phyloP scores from a whole-genome alignment of 2,113 vertebrate genomes.

The Gadus macrocephalus region DNA sequence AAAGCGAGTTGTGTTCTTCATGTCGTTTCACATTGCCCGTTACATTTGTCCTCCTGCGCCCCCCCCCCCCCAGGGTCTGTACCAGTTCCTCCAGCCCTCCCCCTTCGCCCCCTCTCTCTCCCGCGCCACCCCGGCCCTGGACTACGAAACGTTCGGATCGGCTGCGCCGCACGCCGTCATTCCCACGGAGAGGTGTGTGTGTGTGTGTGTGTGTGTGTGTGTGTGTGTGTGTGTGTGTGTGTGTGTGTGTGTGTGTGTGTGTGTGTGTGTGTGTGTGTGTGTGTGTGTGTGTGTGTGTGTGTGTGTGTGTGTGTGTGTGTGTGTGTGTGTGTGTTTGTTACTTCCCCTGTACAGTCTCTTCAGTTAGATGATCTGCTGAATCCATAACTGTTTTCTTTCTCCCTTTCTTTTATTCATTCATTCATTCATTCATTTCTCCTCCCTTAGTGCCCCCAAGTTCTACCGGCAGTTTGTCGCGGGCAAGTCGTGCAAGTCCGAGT shows the following conservation, averaged over 20 bases:
- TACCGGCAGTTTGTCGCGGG: slow-evolving; percentile 77
- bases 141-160: slow-evolving; percentile 72
- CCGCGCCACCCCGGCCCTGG: slow-evolving; percentile 48
- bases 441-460: slow-evolving; percentile 64
- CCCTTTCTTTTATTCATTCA: neutral
- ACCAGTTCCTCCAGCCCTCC: slow-evolving; percentile 73
- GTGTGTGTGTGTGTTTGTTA: neutral
- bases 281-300: slow-evolving; percentile 1
- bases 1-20: no score
- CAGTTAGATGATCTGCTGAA: no score
- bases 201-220: neutral
- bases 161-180: slow-evolving; percentile 39
- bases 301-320: slow-evolving; percentile 15
- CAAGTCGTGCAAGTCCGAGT: slow-evolving; percentile 75
- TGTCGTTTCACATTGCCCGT: neutral
- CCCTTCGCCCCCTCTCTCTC: slow-evolving; percentile 24
- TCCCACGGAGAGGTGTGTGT: slow-evolving; percentile 50
- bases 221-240: slow-evolving; percentile 11
- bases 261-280: slow-evolving; percentile 18
- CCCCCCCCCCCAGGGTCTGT: slow-evolving; percentile 72
- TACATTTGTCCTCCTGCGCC: neutral
- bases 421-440: neutral
- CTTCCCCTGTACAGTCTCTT: neutral
- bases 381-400: neutral
- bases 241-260: neutral